Conservation (phyloP, 2,797 vertebrate species). For the Gorsachius magnificus region DNA sequence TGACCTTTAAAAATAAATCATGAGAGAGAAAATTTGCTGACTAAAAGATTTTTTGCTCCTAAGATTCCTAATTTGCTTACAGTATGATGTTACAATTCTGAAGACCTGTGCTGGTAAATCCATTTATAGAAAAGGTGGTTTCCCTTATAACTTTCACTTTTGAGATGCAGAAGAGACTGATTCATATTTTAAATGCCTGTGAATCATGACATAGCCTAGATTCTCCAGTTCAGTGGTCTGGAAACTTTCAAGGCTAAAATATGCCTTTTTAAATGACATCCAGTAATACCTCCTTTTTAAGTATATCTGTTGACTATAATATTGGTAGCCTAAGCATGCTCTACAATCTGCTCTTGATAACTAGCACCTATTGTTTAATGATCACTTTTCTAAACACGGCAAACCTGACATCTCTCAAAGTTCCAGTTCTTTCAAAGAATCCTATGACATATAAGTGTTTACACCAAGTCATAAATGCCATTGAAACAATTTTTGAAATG, state of each 20-base stretch:
- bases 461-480: background rate
- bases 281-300: background rate
- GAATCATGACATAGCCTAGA: background rate
- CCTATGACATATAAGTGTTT: background rate
- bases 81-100: background rate
- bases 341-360: background rate
- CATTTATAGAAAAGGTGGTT: background rate
- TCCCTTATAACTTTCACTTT: background rate
- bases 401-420: background rate
- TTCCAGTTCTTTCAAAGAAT: background rate
- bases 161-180: background rate
- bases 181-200: background rate
- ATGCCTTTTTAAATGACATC: background rate
- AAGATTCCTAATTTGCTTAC: background rate
- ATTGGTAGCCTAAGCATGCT: background rate
- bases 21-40: background rate
- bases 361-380: background rate
- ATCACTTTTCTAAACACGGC: background rate
- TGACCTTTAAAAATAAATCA: constrained; percentile 19
- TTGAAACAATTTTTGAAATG: background rate
- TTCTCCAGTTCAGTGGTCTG: background rate
- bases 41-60: background rate
- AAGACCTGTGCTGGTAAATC: background rate
- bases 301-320: background rate
- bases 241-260: background rate